Percentiles rank a stretch among this genome's conserved stretches.
Conservation (phyloP, 2,797 vertebrate genomes). For the Cossypha caffra region DNA sequence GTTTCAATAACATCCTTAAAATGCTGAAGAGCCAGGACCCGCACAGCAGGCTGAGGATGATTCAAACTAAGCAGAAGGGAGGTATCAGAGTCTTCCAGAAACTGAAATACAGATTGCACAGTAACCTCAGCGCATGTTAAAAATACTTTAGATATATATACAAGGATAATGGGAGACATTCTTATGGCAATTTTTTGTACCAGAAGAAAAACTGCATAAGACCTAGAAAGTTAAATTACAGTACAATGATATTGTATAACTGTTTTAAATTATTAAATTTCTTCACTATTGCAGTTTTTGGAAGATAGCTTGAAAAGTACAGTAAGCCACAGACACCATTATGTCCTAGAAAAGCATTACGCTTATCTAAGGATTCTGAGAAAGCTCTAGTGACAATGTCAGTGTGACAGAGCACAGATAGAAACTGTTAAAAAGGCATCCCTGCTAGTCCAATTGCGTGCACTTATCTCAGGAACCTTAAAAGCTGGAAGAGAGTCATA, state of each 20-base stretch:
- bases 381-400: conserved; percentile 18
- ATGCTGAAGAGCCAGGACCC: conserved; percentile 85
- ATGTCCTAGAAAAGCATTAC: conserved; percentile 18
- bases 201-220: not conserved
- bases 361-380: conserved; percentile 50
- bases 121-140: not conserved
- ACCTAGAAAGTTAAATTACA: not conserved
- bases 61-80: conserved; percentile 92
- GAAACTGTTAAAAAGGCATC: conserved; percentile 19
- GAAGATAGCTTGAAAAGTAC: not conserved
- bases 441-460: not conserved
- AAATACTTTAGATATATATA: not conserved
- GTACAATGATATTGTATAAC: not conserved
- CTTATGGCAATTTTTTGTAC: not conserved
- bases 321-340: not conserved
- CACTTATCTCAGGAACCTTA: conserved; percentile 28
- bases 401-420: conserved; percentile 28
- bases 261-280: not conserved
- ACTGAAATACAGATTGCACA: conserved; percentile 75
- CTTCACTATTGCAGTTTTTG: not conserved
- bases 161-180: not conserved
- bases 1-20: conserved; percentile 80
- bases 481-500: conserved; percentile 4
- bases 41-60: conserved; percentile 86
- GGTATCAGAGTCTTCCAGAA: conserved; percentile 87